phyloP scores from a whole-genome alignment of 2,888 invertebrate species.

The Callyntrura sp. region DNA sequence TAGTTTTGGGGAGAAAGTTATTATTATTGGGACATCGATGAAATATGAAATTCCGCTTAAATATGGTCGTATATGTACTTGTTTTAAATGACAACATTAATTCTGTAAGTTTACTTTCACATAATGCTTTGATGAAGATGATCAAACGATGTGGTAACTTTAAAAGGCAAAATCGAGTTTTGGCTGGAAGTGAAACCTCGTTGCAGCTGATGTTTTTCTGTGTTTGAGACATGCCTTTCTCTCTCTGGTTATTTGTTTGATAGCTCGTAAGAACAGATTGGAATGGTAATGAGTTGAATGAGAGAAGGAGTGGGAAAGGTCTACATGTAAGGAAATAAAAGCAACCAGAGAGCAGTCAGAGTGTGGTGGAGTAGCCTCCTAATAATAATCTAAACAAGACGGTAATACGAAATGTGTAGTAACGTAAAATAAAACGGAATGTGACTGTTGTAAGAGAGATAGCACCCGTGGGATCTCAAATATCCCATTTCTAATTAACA shows the following conservation, averaged over 20 bases:
- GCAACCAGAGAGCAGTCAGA: no score
- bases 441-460: conserved; percentile 84
- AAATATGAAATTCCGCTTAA: no score
- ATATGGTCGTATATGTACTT: no score
- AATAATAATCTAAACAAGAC: conserved; percentile 40
- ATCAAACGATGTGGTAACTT: no score
- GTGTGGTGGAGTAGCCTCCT: conserved; percentile 14
- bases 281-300: conserved; percentile 32
- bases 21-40: no score
- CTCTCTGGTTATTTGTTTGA: neutral
- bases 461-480: conserved; percentile 81
- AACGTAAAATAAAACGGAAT: conserved; percentile 79
- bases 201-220: conserved; percentile 9
- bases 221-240: neutral
- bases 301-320: neutral
- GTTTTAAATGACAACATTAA: no score
- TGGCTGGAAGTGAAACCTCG: no score
- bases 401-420: conserved; percentile 26
- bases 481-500: conserved; percentile 84
- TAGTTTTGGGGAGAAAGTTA: no score
- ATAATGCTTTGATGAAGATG: neutral
- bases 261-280: conserved; percentile 37
- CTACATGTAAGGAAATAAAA: no score
- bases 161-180: neutral
- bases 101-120: conserved; percentile 36